Evolutionary conservation across 2,888 invertebrate species (phyloP).

Genomic region (Sipunculus nudus): DNA sequence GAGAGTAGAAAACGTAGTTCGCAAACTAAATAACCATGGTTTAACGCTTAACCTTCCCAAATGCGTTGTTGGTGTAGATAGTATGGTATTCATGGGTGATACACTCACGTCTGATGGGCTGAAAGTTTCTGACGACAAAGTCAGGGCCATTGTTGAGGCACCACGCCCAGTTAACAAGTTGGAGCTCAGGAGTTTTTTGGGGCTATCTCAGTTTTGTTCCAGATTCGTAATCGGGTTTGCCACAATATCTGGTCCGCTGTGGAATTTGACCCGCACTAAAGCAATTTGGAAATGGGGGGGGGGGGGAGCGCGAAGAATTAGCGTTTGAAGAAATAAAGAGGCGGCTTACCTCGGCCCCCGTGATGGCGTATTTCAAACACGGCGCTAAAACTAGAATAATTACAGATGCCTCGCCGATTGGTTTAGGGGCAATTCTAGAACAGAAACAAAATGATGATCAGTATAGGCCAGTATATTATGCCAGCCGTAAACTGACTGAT

Average conservation of each 20-base stretch:
- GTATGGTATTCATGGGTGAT: constrained; percentile 18
- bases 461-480: constrained; percentile 28
- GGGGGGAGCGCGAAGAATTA: background rate
- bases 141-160: constrained; percentile 25
- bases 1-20: constrained; percentile 16
- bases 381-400: constrained; percentile 9
- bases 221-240: constrained; percentile 2
- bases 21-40: constrained; percentile 12
- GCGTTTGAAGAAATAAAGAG: constrained; percentile 13
- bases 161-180: constrained; percentile 42
- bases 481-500: constrained; percentile 24
- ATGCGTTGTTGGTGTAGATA: background rate
- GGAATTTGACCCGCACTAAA: background rate
- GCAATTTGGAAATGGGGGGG: background rate
- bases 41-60: constrained; percentile 4
- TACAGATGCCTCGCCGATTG: constrained; percentile 29
- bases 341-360: background rate
- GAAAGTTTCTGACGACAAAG: constrained; percentile 2
- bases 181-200: constrained; percentile 44
- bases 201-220: constrained; percentile 30
- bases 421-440: constrained; percentile 26
- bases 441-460: constrained; percentile 29
- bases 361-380: constrained; percentile 1
- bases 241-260: background rate
- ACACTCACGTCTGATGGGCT: constrained; percentile 6